Percentiles rank a stretch among this genome's conserved stretches.
These are phyloP conservation scores for Hypothenemus hampei DNA, from an alignment of 1,140 invertebrate species.

Conservation along the genomic window DNA sequence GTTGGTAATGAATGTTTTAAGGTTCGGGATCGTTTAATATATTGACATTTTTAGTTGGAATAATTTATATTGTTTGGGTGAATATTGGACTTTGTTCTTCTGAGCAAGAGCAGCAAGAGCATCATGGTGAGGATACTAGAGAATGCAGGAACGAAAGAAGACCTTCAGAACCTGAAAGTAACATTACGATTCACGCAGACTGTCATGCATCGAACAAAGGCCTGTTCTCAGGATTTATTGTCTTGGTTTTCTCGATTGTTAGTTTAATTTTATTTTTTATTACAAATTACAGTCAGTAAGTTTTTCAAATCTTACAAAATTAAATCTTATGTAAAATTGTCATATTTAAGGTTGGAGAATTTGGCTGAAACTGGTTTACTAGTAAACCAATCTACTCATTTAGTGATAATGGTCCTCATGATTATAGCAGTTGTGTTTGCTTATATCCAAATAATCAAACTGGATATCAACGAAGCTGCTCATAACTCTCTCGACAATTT, in stretches of 20 bases:
- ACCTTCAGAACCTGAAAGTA: conserved; percentile 48
- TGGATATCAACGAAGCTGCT: conserved; percentile 61
- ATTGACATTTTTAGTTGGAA: conserved; percentile 51
- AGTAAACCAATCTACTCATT: conserved; percentile 20
- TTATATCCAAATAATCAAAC: conserved; percentile 42
- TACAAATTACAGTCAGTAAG: conserved; percentile 47
- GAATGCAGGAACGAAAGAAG: conserved; percentile 21
- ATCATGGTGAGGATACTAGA: conserved; percentile 30
- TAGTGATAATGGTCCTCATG: conserved; percentile 27
- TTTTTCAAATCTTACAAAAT: not conserved
- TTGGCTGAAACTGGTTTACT: conserved; percentile 16
- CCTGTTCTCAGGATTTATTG: conserved; percentile 60
- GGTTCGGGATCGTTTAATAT: not conserved
- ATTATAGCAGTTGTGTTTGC: conserved; percentile 28
- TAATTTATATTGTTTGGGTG: conserved; percentile 67
- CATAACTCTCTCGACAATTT: conserved; percentile 67
- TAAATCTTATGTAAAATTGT: not conserved
- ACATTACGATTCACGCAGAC: conserved; percentile 62
- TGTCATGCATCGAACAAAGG: conserved; percentile 69
- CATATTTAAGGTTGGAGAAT: not conserved
- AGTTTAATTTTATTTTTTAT: conserved; percentile 66
- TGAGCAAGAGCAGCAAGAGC: conserved; percentile 31
- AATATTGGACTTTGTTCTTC: conserved; percentile 58
- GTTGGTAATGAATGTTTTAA: conserved; percentile 48
- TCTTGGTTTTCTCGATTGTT: conserved; percentile 59